Conservation (phyloP, 2,888 invertebrate species). For the Eupithecia subumbrata region DNA sequence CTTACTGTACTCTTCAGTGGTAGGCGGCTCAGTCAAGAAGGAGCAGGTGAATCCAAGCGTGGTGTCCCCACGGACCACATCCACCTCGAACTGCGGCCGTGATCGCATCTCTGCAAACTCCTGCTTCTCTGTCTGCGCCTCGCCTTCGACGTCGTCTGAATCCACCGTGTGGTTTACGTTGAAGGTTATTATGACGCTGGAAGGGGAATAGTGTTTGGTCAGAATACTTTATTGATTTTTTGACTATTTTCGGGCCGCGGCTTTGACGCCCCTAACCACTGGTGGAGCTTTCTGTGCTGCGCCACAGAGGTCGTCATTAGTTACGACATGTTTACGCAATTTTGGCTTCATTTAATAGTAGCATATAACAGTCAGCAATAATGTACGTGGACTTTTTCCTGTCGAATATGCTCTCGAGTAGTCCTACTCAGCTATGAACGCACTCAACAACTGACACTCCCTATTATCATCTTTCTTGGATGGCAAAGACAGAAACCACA, state of each 20-base stretch:
- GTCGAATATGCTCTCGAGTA: too few species aligned
- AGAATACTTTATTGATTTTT: constrained; percentile 8
- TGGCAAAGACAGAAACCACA: neutral
- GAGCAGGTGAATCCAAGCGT: constrained; percentile 94
- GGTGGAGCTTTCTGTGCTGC: too few species aligned
- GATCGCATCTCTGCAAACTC: constrained; percentile 94
- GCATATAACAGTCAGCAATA: too few species aligned
- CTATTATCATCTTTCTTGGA: neutral
- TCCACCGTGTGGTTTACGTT: constrained; percentile 98
- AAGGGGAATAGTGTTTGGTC: constrained; percentile 33
- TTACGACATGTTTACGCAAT: too few species aligned
- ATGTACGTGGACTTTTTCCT: too few species aligned
- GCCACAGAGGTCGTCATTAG: too few species aligned
- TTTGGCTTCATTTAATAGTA: too few species aligned
- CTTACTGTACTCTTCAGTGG: constrained; percentile 89
- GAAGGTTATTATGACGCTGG: constrained; percentile 86
- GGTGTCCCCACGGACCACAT: constrained; percentile 90
- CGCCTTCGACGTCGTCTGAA: constrained; percentile 88
- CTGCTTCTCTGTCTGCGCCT: constrained; percentile 86
- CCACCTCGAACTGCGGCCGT: constrained; percentile 95
- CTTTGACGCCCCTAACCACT: too few species aligned
- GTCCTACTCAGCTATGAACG: too few species aligned
- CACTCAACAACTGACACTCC: too few species aligned
- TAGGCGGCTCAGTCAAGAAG: constrained; percentile 87
- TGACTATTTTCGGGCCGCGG: too few species aligned